These are phyloP conservation scores for Scolopax mira DNA, from an alignment of 2,113 vertebrate genomes.

Conservation along the genomic window DNA sequence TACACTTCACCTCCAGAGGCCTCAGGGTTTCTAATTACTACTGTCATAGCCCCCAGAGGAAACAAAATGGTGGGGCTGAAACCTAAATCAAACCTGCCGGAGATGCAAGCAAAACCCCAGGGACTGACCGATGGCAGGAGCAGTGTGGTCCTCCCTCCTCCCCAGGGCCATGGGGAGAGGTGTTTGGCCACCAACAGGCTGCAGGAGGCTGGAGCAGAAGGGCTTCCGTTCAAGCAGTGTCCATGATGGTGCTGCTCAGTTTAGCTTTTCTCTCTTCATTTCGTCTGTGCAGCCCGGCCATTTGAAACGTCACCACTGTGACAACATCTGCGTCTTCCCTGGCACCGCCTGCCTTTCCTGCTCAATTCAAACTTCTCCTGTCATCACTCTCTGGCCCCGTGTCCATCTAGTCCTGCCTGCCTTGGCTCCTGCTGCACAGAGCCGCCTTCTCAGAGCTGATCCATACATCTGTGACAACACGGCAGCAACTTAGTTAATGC, in stretches of 20 bases:
- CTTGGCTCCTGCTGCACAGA: not conserved
- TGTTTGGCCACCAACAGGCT: rapidly evolving
- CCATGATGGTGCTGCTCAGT: not conserved
- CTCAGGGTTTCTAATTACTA: not conserved
- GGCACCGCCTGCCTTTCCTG: not conserved
- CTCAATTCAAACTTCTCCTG: not conserved
- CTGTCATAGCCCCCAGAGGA: not conserved
- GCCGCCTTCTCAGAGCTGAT: not conserved
- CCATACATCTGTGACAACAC: not conserved
- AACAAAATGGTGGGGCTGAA: not conserved
- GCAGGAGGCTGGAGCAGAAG: not conserved
- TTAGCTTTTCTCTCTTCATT: not conserved
- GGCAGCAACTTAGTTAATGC: not conserved
- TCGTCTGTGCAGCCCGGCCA: rapidly evolving
- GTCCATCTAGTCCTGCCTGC: not conserved
- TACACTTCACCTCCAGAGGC: not conserved
- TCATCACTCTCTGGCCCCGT: not conserved
- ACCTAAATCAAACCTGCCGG: not conserved
- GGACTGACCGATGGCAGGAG: too few species aligned
- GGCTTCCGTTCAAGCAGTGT: not conserved
- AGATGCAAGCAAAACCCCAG: rapidly evolving
- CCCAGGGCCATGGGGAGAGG: rapidly evolving
- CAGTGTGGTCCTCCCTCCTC: rapidly evolving
- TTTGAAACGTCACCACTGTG: not conserved
- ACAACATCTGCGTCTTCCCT: not conserved